Evolutionary conservation across 2,888 invertebrate species (phyloP).

Genomic region (Meta bourneti): DNA sequence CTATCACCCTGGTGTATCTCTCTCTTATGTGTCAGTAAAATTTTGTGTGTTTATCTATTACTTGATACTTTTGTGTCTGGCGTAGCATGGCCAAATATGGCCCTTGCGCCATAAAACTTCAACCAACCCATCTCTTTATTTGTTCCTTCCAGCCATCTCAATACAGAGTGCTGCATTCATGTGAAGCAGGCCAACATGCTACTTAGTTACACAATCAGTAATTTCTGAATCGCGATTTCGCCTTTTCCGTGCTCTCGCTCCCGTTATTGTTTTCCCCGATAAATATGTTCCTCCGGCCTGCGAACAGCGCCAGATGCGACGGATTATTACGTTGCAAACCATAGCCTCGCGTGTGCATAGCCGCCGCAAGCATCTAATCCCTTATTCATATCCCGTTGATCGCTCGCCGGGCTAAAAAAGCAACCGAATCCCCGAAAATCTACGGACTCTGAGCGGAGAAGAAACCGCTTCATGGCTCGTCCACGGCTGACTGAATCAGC

Average conservation of each 20-base stretch:
- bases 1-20: too few relatives aligned
- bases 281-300: background rate
- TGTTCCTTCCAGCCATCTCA: too few relatives aligned
- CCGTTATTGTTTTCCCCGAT: background rate
- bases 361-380: background rate
- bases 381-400: background rate
- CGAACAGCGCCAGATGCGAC: background rate
- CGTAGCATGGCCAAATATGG: too few relatives aligned
- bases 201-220: too few relatives aligned
- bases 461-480: conserved; percentile 25
- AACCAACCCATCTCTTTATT: too few relatives aligned
- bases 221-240: too few relatives aligned
- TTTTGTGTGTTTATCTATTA: too few relatives aligned
- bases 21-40: too few relatives aligned
- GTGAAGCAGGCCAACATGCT: too few relatives aligned
- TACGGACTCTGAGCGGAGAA: background rate
- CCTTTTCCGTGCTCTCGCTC: background rate
- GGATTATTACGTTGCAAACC: background rate
- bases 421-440: background rate
- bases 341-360: background rate
- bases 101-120: too few relatives aligned
- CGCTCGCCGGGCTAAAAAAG: background rate
- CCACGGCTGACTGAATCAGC: conserved; percentile 41
- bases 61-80: too few relatives aligned
- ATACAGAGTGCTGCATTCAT: too few relatives aligned